phyloP scores from a whole-genome alignment of 2,113 vertebrate genomes.

The Pyxicephalus adspersus region DNA sequence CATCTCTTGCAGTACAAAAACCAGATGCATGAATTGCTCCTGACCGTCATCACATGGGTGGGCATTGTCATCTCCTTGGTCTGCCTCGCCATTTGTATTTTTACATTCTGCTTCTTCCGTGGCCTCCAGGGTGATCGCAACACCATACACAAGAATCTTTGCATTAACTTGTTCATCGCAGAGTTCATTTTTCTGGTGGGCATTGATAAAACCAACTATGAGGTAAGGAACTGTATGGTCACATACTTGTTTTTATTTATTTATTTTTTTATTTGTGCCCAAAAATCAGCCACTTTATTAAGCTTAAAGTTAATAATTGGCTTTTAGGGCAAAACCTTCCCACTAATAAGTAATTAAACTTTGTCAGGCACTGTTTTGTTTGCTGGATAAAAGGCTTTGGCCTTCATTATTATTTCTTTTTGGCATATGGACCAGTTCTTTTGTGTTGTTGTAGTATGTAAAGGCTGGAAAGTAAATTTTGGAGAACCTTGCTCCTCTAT shows the following conservation, averaged over 20 bases:
- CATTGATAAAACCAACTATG: constrained; percentile 92
- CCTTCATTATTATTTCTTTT: no score
- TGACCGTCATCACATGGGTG: constrained; percentile 94
- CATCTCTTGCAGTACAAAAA: constrained; percentile 77
- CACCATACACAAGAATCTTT: constrained; percentile 99
- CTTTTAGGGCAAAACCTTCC: no score
- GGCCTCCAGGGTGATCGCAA: constrained; percentile 97
- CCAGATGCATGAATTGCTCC: constrained; percentile 84
- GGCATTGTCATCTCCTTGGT: constrained; percentile 95
- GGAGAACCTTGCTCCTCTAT: no score
- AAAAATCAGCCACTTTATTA: neutral
- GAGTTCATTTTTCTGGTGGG: constrained; percentile 98
- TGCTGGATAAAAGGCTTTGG: no score
- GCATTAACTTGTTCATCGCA: constrained; percentile 97
- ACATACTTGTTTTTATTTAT: neutral
- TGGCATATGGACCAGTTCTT: no score
- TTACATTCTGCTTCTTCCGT: constrained; percentile 99
- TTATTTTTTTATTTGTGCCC: constrained; percentile 40
- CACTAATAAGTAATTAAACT: no score
- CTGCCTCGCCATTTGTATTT: constrained; percentile 96
- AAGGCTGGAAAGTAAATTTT: no score
- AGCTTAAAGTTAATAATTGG: no score
- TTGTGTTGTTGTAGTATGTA: no score
- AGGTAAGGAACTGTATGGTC: constrained; percentile 73
- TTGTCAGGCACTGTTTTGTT: no score